Base-by-base conservation (phyloP, 64 coral and sea anemone genomes). In the Trachythela sp. region DNA sequence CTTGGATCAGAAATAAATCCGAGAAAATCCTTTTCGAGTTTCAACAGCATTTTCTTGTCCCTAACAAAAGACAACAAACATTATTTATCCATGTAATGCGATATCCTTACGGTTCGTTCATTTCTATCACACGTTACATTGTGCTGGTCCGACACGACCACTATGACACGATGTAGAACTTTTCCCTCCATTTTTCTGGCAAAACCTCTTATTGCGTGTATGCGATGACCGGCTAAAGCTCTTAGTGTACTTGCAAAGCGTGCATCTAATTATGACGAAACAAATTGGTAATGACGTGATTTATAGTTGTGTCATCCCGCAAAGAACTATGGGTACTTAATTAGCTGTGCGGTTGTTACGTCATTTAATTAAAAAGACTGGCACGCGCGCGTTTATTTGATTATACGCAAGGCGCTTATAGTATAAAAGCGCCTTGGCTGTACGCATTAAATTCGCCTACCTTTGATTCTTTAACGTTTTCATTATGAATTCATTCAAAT, bases 401-500 rank as follows among this genome's bases (percentile, higher is more conserved):
- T n/a, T n/a, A n/a, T n/a, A n/a, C n/a, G n/a, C n/a, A n/a, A n/a
- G n/a, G 49, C 49, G 22, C 49, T 52, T 11, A 52, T 52, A n/a
- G n/a, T n/a, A n/a, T n/a, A n/a, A n/a, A n/a, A n/a, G n/a, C n/a
- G n/a, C n/a, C n/a, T n/a, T n/a, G n/a, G n/a, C n/a, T n/a, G n/a
- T n/a, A n/a, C n/a, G n/a, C n/a, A n/a, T n/a, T n/a, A n/a, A n/a
- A 45, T 45, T 45, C 42, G 4, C 42, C 77, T 83, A 93, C 96
- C 96, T 99, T 52, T 91, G 96, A 89, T 99, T 99, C 70, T 85
- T 86, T 31, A 99, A 83, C 72, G 96, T 99, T 70, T 95, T 99
- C 71, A 99, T 88, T 84, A 99, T 99, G 93, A 99, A 99, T 93
- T 99, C 96, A 95, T 99, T 86, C 27, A 99, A 89, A 77, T 99